Percentiles rank a stretch among this genome's conserved stretches.
Evolutionary conservation across 2,888 invertebrate genomes (phyloP).

Genomic region (Aporophyla lueneburgensis): DNA sequence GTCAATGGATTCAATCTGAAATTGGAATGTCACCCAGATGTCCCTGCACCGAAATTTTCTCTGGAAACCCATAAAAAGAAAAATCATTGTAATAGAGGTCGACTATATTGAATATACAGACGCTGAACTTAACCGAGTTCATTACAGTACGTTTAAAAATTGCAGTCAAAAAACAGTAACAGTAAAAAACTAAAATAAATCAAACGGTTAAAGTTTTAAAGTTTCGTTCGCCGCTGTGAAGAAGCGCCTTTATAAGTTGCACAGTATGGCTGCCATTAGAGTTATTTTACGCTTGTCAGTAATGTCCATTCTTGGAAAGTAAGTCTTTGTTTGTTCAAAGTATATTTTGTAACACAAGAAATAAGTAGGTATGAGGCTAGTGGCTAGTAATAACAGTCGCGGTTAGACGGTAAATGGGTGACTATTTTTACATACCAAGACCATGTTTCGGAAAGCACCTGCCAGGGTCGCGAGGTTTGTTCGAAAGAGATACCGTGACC

Average conservation of each 20-base stretch:
- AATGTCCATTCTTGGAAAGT: constrained; percentile 29
- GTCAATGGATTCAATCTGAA: not conserved
- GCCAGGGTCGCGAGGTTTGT: too few relatives aligned
- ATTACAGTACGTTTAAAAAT: not conserved
- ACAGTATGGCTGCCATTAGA: constrained; percentile 24
- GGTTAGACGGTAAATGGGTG: too few relatives aligned
- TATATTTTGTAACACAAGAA: constrained; percentile 13
- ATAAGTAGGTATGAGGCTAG: not conserved
- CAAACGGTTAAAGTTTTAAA: not conserved
- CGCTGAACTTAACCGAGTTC: not conserved
- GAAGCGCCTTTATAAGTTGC: constrained; percentile 23
- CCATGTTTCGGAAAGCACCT: too few relatives aligned
- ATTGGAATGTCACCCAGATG: not conserved
- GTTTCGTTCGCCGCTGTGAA: constrained; percentile 3
- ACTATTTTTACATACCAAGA: too few relatives aligned
- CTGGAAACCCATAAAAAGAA: not conserved
- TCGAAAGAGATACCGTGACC: too few relatives aligned
- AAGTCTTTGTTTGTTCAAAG: constrained; percentile 22
- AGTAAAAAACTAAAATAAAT: constrained; percentile 1
- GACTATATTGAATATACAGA: not conserved
- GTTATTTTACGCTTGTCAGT: constrained; percentile 45
- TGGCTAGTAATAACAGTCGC: too few relatives aligned
- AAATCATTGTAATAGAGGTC: not conserved
- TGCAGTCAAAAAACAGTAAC: not conserved
- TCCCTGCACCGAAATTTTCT: not conserved